Evolutionary conservation across 2,113 vertebrate genomes (phyloP).

Genomic region (Petrocephalus zakoni): DNA sequence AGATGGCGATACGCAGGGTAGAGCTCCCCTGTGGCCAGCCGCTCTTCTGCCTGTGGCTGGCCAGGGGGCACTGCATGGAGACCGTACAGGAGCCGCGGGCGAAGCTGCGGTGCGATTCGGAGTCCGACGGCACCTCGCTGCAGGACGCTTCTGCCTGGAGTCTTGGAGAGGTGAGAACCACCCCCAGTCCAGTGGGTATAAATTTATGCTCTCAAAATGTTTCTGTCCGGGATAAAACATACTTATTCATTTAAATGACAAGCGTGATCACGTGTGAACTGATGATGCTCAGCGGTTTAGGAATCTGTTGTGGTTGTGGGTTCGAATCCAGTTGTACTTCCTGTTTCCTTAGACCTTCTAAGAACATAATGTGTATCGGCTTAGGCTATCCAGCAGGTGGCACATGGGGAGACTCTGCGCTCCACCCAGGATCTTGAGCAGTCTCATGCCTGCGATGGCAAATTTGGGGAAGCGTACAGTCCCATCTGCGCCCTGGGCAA

Average conservation of each 20-base stretch:
- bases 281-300: neutral
- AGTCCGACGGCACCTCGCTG: slow-evolving; percentile 45
- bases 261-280: neutral
- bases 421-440: slow-evolving; percentile 67
- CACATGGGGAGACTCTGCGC: slow-evolving; percentile 54
- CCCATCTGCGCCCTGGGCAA: slow-evolving; percentile 74
- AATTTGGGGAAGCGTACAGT: slow-evolving; percentile 71
- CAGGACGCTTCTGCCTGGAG: slow-evolving; percentile 50
- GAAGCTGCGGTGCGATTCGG: slow-evolving; percentile 50
- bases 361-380: neutral
- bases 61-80: slow-evolving; percentile 58
- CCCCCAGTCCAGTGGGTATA: neutral
- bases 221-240: neutral
- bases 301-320: neutral
- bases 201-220: neutral
- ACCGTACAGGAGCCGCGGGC: slow-evolving; percentile 56
- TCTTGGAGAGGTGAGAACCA: slow-evolving; percentile 57
- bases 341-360: neutral
- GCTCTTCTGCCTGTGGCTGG: slow-evolving; percentile 80
- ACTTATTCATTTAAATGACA: neutral
- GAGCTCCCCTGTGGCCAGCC: slow-evolving; percentile 51
- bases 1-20: slow-evolving; percentile 67
- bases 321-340: neutral
- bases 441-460: slow-evolving; percentile 75
- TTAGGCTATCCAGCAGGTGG: slow-evolving; percentile 55